Base-by-base conservation (phyloP, 2,797 vertebrate species). In the Podargus strigoides region DNA sequence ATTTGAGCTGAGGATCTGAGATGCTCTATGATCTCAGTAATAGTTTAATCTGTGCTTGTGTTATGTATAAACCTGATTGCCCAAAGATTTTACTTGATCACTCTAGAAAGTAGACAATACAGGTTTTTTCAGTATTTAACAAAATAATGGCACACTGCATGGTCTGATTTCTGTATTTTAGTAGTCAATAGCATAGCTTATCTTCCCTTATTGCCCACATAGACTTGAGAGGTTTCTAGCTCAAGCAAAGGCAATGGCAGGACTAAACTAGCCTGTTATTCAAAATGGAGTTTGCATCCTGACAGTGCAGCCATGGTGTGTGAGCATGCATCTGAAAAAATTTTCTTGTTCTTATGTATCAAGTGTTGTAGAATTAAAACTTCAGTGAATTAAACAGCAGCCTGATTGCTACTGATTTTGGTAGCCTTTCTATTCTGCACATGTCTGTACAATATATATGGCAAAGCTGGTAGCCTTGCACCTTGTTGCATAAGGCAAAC, bases 391-490 rank as follows among this genome's bases (percentile, higher is more conserved):
- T 83, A 14, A 86, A 39, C 16, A 47, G 34, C 27, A 59, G 59
- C 36, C 37, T 36, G 55, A 66, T 46, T 8, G 37, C 53, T 49
- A 9, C 32, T 19, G 46, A n/a, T 68, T 79, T 62, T 36, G 67
- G 14, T 15, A 24, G 9, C 30, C 37, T 13, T 70, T n/a, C 52
- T 36, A 1, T 34, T 87, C 50, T n/a, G 1, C 12, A 1, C 12
- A 1, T 8, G 6, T 16, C 46, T 42, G 47, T 39, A 20, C 7
- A 11, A 8, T 16, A 7, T 3, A 21, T 7, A 8, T 4, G 19
- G 10, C 34, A 53, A 34, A 36, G 53, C 64, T 22, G 18, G 44
- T 13, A 18, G 63, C 27, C 24, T 27, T 28, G 41, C 37, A 44
- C 27, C 11, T 44, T 39, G 14, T 7, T 52, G 50, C 39, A 6